phyloP scores from a whole-genome alignment of 2,888 invertebrate genomes.

The Rhaphigaster nebulosa region DNA sequence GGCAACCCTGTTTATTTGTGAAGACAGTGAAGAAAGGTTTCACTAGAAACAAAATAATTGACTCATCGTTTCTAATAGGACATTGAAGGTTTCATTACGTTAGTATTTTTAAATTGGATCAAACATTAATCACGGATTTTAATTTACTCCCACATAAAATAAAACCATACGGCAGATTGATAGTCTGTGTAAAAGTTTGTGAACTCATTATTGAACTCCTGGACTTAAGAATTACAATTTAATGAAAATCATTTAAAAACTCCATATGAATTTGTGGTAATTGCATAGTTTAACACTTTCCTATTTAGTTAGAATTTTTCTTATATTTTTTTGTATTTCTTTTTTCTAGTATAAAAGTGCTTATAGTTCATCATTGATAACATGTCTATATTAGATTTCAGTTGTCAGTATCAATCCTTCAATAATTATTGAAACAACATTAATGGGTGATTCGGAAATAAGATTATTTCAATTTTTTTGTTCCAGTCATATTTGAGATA shows the following conservation, averaged over 20 bases:
- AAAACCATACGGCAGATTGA: background rate
- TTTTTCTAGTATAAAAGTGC: background rate
- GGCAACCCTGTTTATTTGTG: background rate
- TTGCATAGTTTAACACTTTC: background rate
- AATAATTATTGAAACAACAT: background rate
- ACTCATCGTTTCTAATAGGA: background rate
- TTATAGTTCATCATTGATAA: background rate
- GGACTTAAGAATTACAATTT: no score
- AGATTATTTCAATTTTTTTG: no score
- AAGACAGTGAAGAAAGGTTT: conserved; percentile 16
- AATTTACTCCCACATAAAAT: background rate
- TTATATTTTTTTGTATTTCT: background rate
- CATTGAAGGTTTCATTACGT: no score
- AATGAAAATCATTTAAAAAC: no score
- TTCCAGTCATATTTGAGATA: background rate
- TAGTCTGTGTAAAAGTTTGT: no score
- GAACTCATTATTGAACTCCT: no score
- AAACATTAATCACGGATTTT: background rate
- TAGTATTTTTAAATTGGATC: background rate
- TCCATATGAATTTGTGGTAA: no score
- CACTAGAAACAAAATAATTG: background rate
- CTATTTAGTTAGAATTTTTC: background rate
- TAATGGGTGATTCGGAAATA: background rate
- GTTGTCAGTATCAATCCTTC: background rate
- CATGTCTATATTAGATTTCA: background rate